These are phyloP conservation scores for Speoplatyrhinus poulsoni DNA, from an alignment of 2,113 vertebrate species.

Conservation along the genomic window DNA sequence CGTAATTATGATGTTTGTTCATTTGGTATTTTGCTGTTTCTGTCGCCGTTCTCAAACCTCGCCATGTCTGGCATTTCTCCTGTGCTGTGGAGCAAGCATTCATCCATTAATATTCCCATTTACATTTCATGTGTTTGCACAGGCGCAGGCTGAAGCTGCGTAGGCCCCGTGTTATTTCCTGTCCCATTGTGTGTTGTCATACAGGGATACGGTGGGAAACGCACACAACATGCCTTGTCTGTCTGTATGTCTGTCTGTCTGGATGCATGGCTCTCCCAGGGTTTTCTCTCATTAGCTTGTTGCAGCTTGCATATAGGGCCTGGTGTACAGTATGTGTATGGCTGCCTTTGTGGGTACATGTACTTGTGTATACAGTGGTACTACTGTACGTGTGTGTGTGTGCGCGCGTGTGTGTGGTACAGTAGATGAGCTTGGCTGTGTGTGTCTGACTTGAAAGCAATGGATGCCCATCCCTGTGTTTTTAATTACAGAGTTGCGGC, in stretches of 20 bases:
- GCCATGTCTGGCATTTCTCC: conserved; percentile 30
- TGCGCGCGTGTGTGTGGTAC: conserved; percentile 10
- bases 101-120: conserved; percentile 54
- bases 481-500: conserved; percentile 51
- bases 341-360: not conserved
- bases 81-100: conserved; percentile 37
- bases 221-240: conserved; percentile 19
- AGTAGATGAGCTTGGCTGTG: conserved; percentile 3
- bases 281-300: conserved; percentile 59
- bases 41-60: conserved; percentile 17
- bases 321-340: not conserved
- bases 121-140: conserved; percentile 50
- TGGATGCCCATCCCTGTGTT: conserved; percentile 55
- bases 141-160: conserved; percentile 63
- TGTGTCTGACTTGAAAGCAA: conserved; percentile 54
- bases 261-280: conserved; percentile 31
- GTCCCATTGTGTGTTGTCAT: conserved; percentile 58
- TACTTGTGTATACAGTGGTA: conserved; percentile 8
- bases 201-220: conserved; percentile 61
- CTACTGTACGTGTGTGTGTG: conserved; percentile 2
- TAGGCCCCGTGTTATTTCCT: conserved; percentile 57
- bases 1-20: conserved; percentile 9
- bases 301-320: conserved; percentile 53
- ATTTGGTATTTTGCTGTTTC: not conserved
- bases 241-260: conserved; percentile 35